A percentile compares a stretch with the other conserved stretches of the same genome.
Conservation (phyloP, 2,797 vertebrate genomes). For the Chiroxiphia lanceolata region DNA sequence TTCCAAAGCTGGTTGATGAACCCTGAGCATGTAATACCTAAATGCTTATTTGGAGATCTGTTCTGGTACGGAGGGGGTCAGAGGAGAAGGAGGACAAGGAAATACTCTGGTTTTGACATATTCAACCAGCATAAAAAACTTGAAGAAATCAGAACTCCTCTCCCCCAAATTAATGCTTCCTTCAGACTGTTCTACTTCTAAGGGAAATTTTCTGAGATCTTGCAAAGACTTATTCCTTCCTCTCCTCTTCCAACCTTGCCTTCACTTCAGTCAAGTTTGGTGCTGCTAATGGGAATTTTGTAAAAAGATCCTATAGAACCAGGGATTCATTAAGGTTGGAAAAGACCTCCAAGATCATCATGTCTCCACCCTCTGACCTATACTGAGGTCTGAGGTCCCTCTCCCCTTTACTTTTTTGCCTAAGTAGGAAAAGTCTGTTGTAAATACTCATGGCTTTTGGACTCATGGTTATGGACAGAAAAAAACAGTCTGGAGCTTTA, state of each 20-base stretch:
- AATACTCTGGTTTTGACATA: neutral
- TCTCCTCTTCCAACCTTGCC: neutral
- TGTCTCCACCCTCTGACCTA: fast-evolving
- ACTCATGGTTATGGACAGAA: neutral
- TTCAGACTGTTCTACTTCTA: neutral
- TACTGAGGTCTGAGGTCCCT: neutral
- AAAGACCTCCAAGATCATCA: neutral
- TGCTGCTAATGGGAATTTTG: neutral
- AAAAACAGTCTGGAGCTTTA: no score
- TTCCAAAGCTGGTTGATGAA: neutral
- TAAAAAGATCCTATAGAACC: neutral
- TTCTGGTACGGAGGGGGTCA: neutral
- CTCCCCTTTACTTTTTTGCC: neutral
- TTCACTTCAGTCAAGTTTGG: neutral
- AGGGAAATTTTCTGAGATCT: neutral
- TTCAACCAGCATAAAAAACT: neutral
- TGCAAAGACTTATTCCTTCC: neutral
- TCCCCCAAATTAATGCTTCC: neutral
- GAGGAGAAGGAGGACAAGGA: neutral
- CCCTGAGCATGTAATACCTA: neutral
- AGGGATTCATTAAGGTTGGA: neutral
- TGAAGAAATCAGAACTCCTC: neutral
- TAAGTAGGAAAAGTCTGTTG: neutral
- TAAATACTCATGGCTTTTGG: neutral
- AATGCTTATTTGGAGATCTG: neutral